Evolutionary conservation across 2,888 invertebrate species (phyloP), one percentile per base, ranked within the genome.

Genomic region (Lobophora halterata): DNA sequence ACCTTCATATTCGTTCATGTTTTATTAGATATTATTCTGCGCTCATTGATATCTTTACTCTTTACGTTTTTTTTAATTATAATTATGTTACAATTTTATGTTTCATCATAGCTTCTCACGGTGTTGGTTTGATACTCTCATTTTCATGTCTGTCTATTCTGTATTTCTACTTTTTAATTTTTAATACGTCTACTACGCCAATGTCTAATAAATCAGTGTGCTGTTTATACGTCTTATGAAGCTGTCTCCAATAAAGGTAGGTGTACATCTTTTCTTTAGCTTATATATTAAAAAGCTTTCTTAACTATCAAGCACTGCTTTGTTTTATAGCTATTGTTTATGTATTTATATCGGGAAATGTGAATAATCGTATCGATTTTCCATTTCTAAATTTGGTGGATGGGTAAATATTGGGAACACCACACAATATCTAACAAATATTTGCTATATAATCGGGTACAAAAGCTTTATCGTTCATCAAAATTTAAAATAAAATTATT

Each of bases 51-150:
- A 42, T 43, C 26, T 46, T 6, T 10, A 19, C 18, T 24, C 12
- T 18, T 25, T 31, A 20, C 28, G 23, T 38, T 37, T 37, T 29
- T 16, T 33, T 31, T 30, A 23, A 17, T 33, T 43, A 21, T 14
- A 16, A 7, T 35, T 46, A 43, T 49, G 46, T 54, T n/a, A n/a
- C n/a, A n/a, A n/a, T n/a, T n/a, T n/a, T n/a, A n/a, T n/a, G n/a
- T n/a, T n/a, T 49, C 40, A 48, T 52, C 46, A 46, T 41, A 46
- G 68, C 72, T 74, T 71, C 67, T 79, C 78, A 79, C 71, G 86
- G 86, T 87, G 86, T 79, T 79, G 86, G 86, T 86, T 86, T 85
- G 86, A 85, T 86, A 83, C 81, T 77, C 60, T 70, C 61, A 64
- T 57, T 59, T 28, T 62, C 58, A 61, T 65, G 61, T 74, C 66